A percentile compares a stretch with the other conserved stretches of the same genome.
These are phyloP conservation scores for Rousettus leschenaultii DNA, from an alignment of 2,113 vertebrate genomes.

Conservation along the genomic window DNA sequence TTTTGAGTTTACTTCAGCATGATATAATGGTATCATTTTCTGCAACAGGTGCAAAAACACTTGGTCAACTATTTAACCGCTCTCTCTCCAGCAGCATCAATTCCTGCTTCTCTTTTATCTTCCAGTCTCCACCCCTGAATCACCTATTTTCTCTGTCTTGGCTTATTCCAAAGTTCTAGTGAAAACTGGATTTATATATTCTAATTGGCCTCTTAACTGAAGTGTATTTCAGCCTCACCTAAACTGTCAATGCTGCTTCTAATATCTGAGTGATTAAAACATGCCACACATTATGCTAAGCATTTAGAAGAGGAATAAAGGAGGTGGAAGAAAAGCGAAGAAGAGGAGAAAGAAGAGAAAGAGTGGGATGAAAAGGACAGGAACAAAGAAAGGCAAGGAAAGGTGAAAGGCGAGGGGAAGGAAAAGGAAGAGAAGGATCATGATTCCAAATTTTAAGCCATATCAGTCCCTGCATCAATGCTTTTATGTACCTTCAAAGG, in stretches of 20 bases:
- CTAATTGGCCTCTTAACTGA: not conserved
- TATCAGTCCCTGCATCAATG: not conserved
- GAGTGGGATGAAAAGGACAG: not conserved
- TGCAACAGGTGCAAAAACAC: not conserved
- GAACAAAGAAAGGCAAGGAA: rapidly evolving
- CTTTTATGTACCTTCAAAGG: slow-evolving; percentile 83
- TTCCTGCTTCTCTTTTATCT: not conserved
- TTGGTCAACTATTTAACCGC: not conserved
- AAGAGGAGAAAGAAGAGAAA: not conserved
- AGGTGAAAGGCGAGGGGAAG: too few species aligned
- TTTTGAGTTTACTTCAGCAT: not conserved
- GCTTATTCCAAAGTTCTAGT: not conserved
- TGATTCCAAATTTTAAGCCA: not conserved
- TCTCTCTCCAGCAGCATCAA: not conserved
- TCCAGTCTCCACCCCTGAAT: not conserved
- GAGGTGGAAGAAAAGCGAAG: not conserved
- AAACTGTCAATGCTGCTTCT: not conserved
- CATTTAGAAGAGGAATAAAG: not conserved
- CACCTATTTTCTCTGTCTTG: not conserved
- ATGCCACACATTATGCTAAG: not conserved
- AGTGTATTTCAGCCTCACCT: not conserved
- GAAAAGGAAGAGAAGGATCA: too few species aligned
- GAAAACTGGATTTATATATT: not conserved
- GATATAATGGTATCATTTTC: not conserved
- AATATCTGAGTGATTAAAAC: not conserved